Evolutionary conservation across 2,888 invertebrate species (phyloP).

Genomic region (Odiellus spinosus): DNA sequence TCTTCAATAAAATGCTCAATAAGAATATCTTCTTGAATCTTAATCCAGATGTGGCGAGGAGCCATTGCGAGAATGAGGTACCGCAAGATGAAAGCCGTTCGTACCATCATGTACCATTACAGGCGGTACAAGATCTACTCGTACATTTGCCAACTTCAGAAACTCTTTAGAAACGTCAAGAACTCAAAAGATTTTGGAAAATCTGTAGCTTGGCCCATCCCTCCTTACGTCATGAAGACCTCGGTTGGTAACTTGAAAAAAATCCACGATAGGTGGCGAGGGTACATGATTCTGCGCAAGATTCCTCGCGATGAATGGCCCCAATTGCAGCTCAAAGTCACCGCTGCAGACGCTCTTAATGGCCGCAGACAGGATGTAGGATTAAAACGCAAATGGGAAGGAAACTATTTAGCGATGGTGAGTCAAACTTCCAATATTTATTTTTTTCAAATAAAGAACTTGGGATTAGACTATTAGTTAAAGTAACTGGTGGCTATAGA

Average conservation of each 20-base stretch:
- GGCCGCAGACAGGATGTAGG: constrained; percentile 55
- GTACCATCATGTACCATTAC: constrained; percentile 64
- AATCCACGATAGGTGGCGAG: constrained; percentile 48
- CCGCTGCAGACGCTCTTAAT: constrained; percentile 53
- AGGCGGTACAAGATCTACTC: constrained; percentile 54
- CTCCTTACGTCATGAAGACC: constrained; percentile 49
- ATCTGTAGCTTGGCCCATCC: constrained; percentile 60
- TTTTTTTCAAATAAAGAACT: too few relatives aligned
- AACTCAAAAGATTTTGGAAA: constrained; percentile 58
- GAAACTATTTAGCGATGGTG: constrained; percentile 55
- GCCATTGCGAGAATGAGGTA: constrained; percentile 58
- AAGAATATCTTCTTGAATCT: too few relatives aligned
- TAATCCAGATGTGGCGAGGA: constrained; percentile 66
- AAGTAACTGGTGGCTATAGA: too few relatives aligned
- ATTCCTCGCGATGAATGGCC: constrained; percentile 74
- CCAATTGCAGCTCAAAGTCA: constrained; percentile 56
- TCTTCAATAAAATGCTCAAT: too few relatives aligned
- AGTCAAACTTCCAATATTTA: constrained; percentile 1
- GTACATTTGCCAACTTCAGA: constrained; percentile 48
- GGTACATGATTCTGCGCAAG: constrained; percentile 62
- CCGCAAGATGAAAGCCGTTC: constrained; percentile 68
- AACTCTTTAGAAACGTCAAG: constrained; percentile 47
- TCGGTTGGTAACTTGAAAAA: constrained; percentile 35
- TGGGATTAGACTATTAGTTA: too few relatives aligned
- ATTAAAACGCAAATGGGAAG: constrained; percentile 59